A percentile compares a stretch with the other conserved stretches of the same genome.
These are phyloP conservation scores for Mus caroli DNA, from an alignment of 2,797 vertebrate genomes.

Conservation along the genomic window DNA sequence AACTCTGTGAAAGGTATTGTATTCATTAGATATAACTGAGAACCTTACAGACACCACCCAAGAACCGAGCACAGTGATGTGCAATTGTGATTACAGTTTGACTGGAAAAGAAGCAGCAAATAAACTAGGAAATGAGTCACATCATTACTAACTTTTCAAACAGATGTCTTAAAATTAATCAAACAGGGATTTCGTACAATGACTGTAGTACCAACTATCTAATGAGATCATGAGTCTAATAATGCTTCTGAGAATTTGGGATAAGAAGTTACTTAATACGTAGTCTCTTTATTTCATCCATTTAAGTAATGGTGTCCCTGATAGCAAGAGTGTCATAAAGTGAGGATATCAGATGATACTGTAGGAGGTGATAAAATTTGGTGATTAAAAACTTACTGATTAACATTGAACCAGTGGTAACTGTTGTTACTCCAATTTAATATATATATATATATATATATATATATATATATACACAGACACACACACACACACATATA, in stretches of 20 bases:
- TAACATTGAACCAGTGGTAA: not conserved
- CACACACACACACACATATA: too few species aligned
- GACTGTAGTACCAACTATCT: not conserved
- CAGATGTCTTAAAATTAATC: not conserved
- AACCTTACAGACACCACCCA: not conserved
- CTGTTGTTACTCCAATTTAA: not conserved
- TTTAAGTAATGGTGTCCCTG: not conserved
- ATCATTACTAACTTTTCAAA: constrained; percentile 11
- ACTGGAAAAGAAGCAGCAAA: not conserved
- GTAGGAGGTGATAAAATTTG: not conserved
- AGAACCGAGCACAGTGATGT: not conserved
- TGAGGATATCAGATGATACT: not conserved
- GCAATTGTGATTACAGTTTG: not conserved
- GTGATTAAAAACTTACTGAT: not conserved
- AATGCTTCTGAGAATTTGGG: not conserved
- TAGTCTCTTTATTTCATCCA: not conserved
- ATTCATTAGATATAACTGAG: not conserved
- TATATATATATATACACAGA: not conserved
- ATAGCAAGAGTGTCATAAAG: not conserved
- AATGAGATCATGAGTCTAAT: not conserved
- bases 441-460: too few species aligned
- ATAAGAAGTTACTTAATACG: not conserved
- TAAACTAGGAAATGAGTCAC: not conserved
- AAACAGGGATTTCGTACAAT: not conserved
- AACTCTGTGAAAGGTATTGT: not conserved